Percentiles rank a stretch among this genome's conserved stretches.
phyloP scores from a whole-genome alignment of 2,888 invertebrate species.

The Sussaba pulchella region DNA sequence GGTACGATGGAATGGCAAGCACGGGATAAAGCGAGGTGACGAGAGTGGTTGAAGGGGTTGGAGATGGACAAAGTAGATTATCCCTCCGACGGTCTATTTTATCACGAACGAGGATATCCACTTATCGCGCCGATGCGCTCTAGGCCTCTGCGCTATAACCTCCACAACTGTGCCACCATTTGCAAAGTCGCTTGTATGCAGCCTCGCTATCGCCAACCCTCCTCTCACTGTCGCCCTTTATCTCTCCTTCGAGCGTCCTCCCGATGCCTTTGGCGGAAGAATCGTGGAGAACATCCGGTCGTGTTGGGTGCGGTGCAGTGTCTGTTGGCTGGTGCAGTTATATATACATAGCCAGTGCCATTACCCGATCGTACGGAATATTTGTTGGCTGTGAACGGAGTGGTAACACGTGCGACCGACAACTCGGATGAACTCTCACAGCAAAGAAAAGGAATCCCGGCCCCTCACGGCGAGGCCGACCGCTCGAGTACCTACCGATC shows the following conservation, averaged over 20 bases:
- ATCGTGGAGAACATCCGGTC: conserved; percentile 3
- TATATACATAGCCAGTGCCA: conserved; percentile 8
- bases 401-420: conserved; percentile 18
- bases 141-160: conserved; percentile 47
- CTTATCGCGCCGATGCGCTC: conserved; percentile 63
- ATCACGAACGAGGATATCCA: conserved; percentile 66
- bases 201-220: no score
- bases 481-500: background rate
- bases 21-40: conserved; percentile 16
- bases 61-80: conserved; percentile 62
- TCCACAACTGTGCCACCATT: conserved; percentile 17
- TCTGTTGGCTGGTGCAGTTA: background rate
- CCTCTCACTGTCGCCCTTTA: background rate
- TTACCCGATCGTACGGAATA: conserved; percentile 1
- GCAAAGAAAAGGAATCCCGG: conserved; percentile 24
- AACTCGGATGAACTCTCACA: conserved; percentile 22
- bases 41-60: conserved; percentile 43
- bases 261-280: conserved; percentile 18
- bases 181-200: background rate
- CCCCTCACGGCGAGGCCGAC: conserved; percentile 26
- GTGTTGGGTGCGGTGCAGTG: background rate
- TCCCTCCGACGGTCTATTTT: conserved; percentile 61
- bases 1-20: conserved; percentile 6
- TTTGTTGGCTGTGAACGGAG: conserved; percentile 10
- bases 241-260: background rate